Base-by-base conservation (phyloP, 2,888 invertebrate genomes). In the Microplitis manilae region DNA sequence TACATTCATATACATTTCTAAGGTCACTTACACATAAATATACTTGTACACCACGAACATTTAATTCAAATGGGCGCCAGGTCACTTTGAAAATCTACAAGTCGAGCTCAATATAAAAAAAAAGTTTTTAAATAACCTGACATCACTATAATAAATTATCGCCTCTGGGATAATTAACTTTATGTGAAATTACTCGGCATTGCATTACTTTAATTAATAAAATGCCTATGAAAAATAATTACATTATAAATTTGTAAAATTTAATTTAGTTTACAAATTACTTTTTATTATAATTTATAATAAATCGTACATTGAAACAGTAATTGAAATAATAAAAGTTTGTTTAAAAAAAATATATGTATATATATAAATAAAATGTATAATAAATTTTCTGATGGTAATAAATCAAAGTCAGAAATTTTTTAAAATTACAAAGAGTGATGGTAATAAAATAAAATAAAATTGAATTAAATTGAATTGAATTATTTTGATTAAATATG, bases 141-240 rank as follows among this genome's bases (percentile, higher is more conserved):
- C 50, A 50, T 13, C 50, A 13, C 50, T 50, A 50, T 9, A 50
- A 50, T 50, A 13, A 50, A 13, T 50, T 13, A 50, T 50, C 9
- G 50, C 50, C 50, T 50, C 30, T 4, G 4, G 50, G 50, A 50
- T 50, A 50, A 50, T 50, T 50, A 50, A 50, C 50, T 50, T 50
- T 50, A 50, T 5, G 9, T 50, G 2, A 13, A 50, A 8, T 50
- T 50, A 13, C 50, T 50, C 13, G 9, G 1, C 13, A 13, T 50
- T 1, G 13, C 50, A 13, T 50, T 50, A 50, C 9, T 50, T 50
- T 50, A 50, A 50, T 50, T 50, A 50, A 50, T 60, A 60, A 60
- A 59, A 20, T n/a, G 7, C n/a, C 59, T 30, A 30, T 17, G 20
- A 50, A 40, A 60, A 70, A 60, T 38, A 70, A 41, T 70, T 70